Evolutionary conservation across 2,888 invertebrate genomes (phyloP).

Genomic region (Eupeodes luniger): DNA sequence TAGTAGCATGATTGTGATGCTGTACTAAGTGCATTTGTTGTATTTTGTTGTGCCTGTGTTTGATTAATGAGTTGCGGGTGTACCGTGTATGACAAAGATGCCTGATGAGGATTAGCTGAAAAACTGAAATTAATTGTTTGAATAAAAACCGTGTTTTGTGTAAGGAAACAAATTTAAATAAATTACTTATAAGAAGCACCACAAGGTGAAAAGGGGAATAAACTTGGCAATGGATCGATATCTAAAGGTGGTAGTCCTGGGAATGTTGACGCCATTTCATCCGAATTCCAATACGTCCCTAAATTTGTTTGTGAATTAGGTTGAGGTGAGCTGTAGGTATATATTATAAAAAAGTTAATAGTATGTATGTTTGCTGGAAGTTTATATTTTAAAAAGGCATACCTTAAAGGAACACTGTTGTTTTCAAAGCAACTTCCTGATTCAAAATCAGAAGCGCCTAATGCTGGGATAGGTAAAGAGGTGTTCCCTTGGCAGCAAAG

Average conservation of each 20-base stretch:
- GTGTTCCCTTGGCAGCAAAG: constrained; percentile 84
- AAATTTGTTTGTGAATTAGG: constrained; percentile 78
- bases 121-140: constrained; percentile 77
- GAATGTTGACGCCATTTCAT: constrained; percentile 94
- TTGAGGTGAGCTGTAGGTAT: constrained; percentile 76
- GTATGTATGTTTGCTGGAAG: no score
- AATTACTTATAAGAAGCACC: constrained; percentile 90
- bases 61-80: constrained; percentile 86
- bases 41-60: constrained; percentile 80
- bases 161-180: neutral
- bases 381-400: neutral
- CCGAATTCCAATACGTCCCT: constrained; percentile 86
- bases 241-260: constrained; percentile 91
- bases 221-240: constrained; percentile 93
- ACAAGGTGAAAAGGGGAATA: constrained; percentile 94
- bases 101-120: constrained; percentile 84
- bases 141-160: neutral
- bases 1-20: constrained; percentile 81
- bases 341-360: neutral
- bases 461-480: constrained; percentile 83
- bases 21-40: constrained; percentile 77
- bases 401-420: constrained; percentile 68
- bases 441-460: constrained; percentile 84
- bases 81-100: constrained; percentile 85
- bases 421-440: constrained; percentile 84